Evolutionary conservation across 2,888 invertebrate species (phyloP).

Genomic region (Eremobia ochroleuca): DNA sequence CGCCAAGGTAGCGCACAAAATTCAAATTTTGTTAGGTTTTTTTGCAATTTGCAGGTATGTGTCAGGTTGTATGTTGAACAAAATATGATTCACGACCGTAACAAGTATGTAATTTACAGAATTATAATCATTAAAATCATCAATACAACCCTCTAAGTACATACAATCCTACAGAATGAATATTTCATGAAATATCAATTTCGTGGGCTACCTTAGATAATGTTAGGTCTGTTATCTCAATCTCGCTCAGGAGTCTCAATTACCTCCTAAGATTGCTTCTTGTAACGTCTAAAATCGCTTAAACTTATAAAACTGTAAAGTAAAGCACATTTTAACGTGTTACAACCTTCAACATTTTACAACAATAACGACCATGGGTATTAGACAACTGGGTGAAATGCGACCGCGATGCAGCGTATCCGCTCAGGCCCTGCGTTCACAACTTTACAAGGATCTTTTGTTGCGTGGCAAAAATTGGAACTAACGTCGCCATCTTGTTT

Average conservation of each 20-base stretch:
- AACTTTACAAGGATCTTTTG: neutral
- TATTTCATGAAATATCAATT: neutral
- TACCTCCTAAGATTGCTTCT: neutral
- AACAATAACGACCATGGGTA: neutral
- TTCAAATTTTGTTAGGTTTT: too few relatives aligned
- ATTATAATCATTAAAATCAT: neutral
- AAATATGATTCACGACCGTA: neutral
- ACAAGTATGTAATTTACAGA: neutral
- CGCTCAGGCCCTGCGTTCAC: neutral
- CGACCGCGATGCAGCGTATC: neutral
- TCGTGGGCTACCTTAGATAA: neutral
- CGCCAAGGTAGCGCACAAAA: too few relatives aligned
- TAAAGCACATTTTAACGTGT: neutral
- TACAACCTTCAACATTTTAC: neutral
- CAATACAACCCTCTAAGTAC: neutral
- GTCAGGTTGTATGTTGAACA: neutral
- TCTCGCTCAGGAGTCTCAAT: neutral
- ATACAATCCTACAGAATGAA: neutral
- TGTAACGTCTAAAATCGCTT: neutral
- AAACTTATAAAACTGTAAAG: neutral
- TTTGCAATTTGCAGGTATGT: neutral
- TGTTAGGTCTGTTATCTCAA: neutral
- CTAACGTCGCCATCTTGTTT: neutral
- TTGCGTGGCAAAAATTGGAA: neutral
- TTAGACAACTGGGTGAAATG: neutral